Evolutionary conservation across 2,113 vertebrate genomes (phyloP).

Genomic region (Odontesthes bonariensis): DNA sequence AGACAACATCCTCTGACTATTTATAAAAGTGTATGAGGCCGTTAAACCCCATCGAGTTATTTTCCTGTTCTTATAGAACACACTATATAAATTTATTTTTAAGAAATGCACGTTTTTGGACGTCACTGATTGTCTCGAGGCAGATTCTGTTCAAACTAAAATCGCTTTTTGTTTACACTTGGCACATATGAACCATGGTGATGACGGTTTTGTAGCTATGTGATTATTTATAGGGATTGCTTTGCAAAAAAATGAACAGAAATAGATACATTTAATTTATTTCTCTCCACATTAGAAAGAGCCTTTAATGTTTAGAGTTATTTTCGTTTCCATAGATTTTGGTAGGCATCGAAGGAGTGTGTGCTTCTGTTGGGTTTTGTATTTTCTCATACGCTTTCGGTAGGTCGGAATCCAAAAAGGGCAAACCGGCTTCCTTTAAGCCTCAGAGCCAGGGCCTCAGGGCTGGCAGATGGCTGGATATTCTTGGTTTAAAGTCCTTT

Average conservation of each 20-base stretch:
- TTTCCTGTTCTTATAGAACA: constrained; percentile 16
- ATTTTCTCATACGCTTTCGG: not conserved
- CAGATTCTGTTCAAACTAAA: constrained; percentile 3
- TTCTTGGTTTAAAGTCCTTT: constrained; percentile 47
- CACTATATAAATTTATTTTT: no score
- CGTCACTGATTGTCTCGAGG: not conserved
- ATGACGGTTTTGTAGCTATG: not conserved
- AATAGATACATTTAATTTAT: not conserved
- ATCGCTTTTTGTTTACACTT: not conserved
- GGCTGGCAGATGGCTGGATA: constrained; percentile 64
- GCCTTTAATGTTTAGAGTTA: not conserved
- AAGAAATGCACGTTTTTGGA: not conserved
- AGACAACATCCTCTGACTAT: no score
- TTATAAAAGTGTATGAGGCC: no score
- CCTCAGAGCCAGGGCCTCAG: constrained; percentile 33
- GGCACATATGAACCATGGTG: not conserved
- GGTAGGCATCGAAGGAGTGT: not conserved
- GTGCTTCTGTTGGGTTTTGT: not conserved
- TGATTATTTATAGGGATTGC: not conserved
- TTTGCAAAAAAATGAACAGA: not conserved
- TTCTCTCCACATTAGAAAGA: constrained; percentile 13
- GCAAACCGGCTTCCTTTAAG: not conserved
- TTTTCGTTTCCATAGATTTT: constrained; percentile 4
- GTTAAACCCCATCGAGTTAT: not conserved
- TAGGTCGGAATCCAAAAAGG: constrained; percentile 36